Evolutionary conservation across 2,797 vertebrate species (phyloP), one percentile per base, ranked within the genome.

Genomic region (Caiman crocodilus): DNA sequence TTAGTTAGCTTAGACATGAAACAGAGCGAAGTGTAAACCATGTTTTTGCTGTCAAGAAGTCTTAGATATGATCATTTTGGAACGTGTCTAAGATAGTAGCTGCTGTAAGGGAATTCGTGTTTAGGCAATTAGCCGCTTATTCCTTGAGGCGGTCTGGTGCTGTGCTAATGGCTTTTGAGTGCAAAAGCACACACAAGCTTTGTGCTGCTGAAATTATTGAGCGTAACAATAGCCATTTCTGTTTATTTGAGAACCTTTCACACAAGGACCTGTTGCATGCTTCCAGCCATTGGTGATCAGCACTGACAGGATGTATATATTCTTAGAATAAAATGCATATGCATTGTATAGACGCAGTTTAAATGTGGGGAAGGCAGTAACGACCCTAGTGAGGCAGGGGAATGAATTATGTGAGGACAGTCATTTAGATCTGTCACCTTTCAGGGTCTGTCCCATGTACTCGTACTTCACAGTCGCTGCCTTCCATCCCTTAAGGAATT

Each of bases 1-100:
- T 20, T 83, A 79, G 60, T 50, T 82, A n/a, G 86, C 25, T 74
- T 79, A 87, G 90, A 89, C 90, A 50, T 73, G 56, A 88, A 76
- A 83, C 81, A 74, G 91, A 94, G 87, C 50, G 84, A 93, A 32
- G 84, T 95, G 87, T 93, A 87, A 94, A 95, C 25, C 76, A 60
- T 90, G 57, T 67, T 60, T 32, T 86, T 35, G 60, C 58, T 76
- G 74, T 91, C 57, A 93, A 95, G 89, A 85, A 92, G 81, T 81
- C 83, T 83, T 84, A 7, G 71, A 82, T 50, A 50, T 50, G 42
- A 50, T 50, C 42, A 50, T 50, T 50, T 50, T 10, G 82, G 90
- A 60, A 85, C 35, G 1, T 73, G 55, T 21, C 14, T 35, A 35
- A 89, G 69, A 23, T 55, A 61, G 82, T 17, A 84, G 90, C 93